A percentile compares a stretch with the other conserved stretches of the same genome.
Conservation (phyloP, 2,888 invertebrate species). For the Thelaira solivaga region DNA sequence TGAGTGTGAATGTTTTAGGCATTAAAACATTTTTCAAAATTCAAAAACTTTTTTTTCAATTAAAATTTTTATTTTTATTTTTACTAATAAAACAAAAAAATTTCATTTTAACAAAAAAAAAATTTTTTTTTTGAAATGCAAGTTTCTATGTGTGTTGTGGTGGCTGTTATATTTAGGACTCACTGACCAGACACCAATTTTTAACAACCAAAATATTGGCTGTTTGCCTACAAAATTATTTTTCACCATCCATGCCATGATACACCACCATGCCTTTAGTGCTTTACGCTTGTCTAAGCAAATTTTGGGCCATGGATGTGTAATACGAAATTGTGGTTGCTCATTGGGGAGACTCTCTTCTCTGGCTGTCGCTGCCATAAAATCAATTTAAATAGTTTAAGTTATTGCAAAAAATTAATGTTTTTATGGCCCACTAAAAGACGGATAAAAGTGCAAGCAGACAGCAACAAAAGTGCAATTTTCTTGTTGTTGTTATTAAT, state of each 20-base stretch:
- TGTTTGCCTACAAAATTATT: slow-evolving; percentile 40
- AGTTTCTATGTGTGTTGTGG: too few species aligned
- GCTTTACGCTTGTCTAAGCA: not conserved
- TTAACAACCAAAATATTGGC: slow-evolving; percentile 44
- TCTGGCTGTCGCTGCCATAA: too few species aligned
- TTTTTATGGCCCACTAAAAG: not conserved
- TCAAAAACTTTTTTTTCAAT: too few species aligned
- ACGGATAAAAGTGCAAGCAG: not conserved
- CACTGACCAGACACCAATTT: slow-evolving; percentile 36
- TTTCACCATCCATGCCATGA: slow-evolving; percentile 37
- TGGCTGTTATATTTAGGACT: slow-evolving; percentile 47
- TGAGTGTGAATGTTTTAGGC: too few species aligned
- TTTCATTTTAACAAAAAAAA: slow-evolving; percentile 19
- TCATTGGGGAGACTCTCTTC: not conserved
- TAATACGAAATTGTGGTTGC: not conserved
- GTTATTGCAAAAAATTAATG: not conserved
- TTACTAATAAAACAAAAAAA: too few species aligned
- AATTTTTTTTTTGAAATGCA: slow-evolving; percentile 29
- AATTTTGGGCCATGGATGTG: slow-evolving; percentile 31
- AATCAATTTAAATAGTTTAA: not conserved
- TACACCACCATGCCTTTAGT: not conserved
- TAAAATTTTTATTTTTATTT: too few species aligned
- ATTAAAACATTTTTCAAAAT: too few species aligned
- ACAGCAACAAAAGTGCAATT: not conserved
- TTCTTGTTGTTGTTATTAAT: too few species aligned